Evolutionary conservation across 2,797 vertebrate genomes (phyloP), one percentile per base, ranked within the genome.

Genomic region (Leontopithecus rosalia): DNA sequence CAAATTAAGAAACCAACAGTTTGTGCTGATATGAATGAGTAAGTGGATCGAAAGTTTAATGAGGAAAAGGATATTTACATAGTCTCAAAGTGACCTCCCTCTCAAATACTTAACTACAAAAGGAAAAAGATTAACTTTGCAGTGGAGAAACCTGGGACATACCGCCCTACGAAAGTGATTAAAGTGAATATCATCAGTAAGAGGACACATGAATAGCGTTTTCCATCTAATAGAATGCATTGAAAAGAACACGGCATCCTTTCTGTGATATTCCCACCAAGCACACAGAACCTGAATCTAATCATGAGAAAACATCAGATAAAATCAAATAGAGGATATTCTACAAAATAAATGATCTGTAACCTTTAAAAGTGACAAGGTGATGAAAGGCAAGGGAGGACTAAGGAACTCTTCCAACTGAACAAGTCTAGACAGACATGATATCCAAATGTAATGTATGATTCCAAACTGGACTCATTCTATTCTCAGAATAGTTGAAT

Each of bases 321-420:
- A 87, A 67, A n/a, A 22, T 14, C 24, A 91, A 88, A 30, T 1
- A 39, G 20, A 86, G 41, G 11, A 70, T 7, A 91, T 14, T 48
- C 41, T 43, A 70, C n/a, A 91, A 58, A 94, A 88, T 43, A 86
- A 77, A 67, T 39, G 14, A 13, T 41, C 41, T 72, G 24, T 52
- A 48, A 86, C 48, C 64, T 95, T 96, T 72, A 87, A 76, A 79
- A 72, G 19, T 39, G 83, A 61, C 57, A 88, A 61, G 36, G n/a
- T 83, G 17, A 76, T 43, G 24, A 93, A 80, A 79, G 33, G 48
- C 57, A 48, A 58, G 7, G 50, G 76, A 57, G 39, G 46, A 58
- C 36, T 46, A 30, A 88, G 52, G 12, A 76, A 58, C 52, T 76
- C 70, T 75, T 17, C 30, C 24, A 87, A 64, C 13, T 22, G 19